These are phyloP conservation scores for Sitta europaea DNA, from an alignment of 2,113 vertebrate species.

Conservation along the genomic window DNA sequence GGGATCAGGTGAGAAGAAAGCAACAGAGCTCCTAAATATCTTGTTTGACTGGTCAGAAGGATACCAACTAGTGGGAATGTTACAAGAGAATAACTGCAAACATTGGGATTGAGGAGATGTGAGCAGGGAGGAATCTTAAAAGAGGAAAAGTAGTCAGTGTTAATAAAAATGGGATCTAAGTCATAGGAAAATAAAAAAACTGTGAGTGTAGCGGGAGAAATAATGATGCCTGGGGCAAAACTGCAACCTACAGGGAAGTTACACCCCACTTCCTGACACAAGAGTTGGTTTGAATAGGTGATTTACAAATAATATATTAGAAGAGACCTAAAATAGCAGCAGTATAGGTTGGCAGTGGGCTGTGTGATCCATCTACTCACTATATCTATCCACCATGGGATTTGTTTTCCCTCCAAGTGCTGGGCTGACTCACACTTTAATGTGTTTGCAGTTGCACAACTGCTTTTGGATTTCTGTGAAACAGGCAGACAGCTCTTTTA, in stretches of 20 bases:
- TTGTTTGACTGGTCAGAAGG: neutral
- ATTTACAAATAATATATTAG: neutral
- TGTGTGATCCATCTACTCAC: neutral
- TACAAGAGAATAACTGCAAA: neutral
- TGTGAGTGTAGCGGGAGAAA: neutral
- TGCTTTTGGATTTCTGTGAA: slow-evolving; percentile 12
- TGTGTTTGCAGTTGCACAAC: slow-evolving; percentile 24
- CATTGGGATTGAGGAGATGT: neutral
- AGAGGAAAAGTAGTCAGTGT: neutral
- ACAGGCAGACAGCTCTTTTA: neutral
- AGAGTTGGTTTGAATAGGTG: neutral
- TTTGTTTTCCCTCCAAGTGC: neutral
- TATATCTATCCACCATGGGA: neutral
- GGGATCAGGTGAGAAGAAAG: neutral
- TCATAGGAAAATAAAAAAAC: neutral
- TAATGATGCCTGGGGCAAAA: neutral
- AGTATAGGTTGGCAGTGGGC: neutral
- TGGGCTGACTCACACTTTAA: slow-evolving; percentile 27
- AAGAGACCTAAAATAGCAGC: neutral
- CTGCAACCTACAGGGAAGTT: neutral
- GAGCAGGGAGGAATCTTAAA: neutral
- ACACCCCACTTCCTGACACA: neutral
- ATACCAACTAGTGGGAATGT: neutral
- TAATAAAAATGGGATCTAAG: neutral
- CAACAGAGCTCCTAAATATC: neutral